phyloP scores from a whole-genome alignment of 2,113 vertebrate species.

The Perccottus glenii region DNA sequence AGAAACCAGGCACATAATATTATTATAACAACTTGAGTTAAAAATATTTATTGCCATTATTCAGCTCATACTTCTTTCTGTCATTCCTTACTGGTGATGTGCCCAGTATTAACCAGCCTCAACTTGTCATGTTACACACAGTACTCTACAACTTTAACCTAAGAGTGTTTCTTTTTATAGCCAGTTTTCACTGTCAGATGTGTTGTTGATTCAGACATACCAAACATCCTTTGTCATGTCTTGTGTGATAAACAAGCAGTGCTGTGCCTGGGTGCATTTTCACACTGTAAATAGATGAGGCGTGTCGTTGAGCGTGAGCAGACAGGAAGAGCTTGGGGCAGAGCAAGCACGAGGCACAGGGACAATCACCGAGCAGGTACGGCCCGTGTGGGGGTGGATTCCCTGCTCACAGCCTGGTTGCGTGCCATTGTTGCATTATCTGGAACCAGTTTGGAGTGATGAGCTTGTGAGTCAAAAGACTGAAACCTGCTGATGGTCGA shows the following conservation, averaged over 20 bases:
- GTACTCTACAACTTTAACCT: background rate
- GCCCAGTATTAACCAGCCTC: no score
- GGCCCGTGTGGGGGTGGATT: background rate
- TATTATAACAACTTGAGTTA: no score
- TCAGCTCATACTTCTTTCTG: no score
- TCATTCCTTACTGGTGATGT: no score
- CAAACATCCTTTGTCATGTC: constrained; percentile 11
- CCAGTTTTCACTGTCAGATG: background rate
- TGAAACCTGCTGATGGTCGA: constrained; percentile 40
- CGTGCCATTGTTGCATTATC: constrained; percentile 45
- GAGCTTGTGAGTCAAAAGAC: constrained; percentile 58
- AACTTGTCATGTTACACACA: no score
- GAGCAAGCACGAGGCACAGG: constrained; percentile 1
- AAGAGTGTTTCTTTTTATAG: background rate
- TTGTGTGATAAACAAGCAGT: constrained; percentile 18
- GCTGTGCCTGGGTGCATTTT: background rate
- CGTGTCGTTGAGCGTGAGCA: constrained; percentile 17
- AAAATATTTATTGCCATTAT: no score
- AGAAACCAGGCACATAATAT: no score
- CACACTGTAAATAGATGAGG: constrained; percentile 13
- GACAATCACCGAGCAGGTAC: constrained; percentile 7
- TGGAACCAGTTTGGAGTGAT: constrained; percentile 40
- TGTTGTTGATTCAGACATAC: constrained; percentile 23
- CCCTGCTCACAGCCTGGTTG: constrained; percentile 27
- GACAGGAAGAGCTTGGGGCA: constrained; percentile 35